Percentiles rank a stretch among this genome's conserved stretches.
Conservation (phyloP, 2,888 invertebrate genomes). For the Hesperia comma region DNA sequence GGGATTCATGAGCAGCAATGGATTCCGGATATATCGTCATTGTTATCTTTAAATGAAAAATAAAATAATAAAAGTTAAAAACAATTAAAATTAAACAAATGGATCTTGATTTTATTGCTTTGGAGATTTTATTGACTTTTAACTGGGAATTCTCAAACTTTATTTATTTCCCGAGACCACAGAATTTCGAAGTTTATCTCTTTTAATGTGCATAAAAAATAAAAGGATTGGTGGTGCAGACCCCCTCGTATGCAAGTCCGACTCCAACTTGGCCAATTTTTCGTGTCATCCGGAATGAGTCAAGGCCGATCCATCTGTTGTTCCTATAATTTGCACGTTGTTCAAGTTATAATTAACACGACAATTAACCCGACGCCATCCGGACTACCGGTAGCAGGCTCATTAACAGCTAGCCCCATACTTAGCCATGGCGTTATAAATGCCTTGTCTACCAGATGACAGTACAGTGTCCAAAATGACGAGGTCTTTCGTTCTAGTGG, state of each 20-base stretch:
- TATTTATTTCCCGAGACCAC: no score
- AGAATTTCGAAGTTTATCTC: no score
- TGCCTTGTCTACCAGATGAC: neutral
- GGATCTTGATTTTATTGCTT: no score
- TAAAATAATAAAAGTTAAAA: neutral
- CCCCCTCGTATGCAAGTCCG: no score
- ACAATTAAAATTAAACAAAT: neutral
- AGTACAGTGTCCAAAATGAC: constrained; percentile 22
- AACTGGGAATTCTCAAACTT: no score
- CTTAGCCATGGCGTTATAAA: constrained; percentile 30
- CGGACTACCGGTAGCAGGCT: constrained; percentile 4
- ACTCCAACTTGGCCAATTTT: neutral
- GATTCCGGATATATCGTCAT: constrained; percentile 38
- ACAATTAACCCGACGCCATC: constrained; percentile 2
- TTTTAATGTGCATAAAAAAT: no score
- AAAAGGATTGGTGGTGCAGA: no score
- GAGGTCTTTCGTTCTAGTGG: constrained; percentile 30
- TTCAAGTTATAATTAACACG: neutral
- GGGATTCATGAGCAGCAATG: constrained; percentile 40
- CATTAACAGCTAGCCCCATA: constrained; percentile 12
- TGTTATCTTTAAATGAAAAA: neutral
- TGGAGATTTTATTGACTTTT: no score
- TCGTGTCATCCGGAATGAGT: neutral
- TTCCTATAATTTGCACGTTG: neutral
- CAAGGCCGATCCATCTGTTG: neutral